These are phyloP conservation scores for Linepithema humile DNA, from an alignment of 1,140 invertebrate genomes.

Conservation along the genomic window DNA sequence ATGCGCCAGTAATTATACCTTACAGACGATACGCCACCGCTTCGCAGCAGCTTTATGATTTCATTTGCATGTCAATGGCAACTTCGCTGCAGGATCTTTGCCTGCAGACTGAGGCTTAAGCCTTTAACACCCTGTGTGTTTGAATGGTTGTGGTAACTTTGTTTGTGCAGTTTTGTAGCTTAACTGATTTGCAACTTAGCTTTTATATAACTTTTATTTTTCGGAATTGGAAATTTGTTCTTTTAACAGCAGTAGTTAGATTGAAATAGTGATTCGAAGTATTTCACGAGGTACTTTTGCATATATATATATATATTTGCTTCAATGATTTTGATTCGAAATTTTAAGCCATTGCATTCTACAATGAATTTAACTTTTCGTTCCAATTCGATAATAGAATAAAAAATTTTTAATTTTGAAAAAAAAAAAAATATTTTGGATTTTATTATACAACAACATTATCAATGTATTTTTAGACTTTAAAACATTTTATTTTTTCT, in stretches of 20 bases:
- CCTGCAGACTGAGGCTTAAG: slow-evolving; percentile 3
- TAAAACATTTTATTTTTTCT: too few species aligned
- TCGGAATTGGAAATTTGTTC: not conserved
- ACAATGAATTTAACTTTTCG: too few species aligned
- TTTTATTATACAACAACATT: too few species aligned
- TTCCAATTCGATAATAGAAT: too few species aligned
- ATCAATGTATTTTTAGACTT: too few species aligned
- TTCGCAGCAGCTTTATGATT: slow-evolving; percentile 56
- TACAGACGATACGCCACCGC: slow-evolving; percentile 53
- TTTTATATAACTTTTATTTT: not conserved
- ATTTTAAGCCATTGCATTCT: too few species aligned
- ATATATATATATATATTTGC: too few species aligned
- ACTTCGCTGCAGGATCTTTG: not conserved
- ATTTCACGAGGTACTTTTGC: not conserved
- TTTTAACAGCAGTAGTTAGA: too few species aligned
- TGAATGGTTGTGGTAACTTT: slow-evolving; percentile 3
- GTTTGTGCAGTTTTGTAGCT: slow-evolving; percentile 18
- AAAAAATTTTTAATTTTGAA: too few species aligned
- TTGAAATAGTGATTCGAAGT: not conserved
- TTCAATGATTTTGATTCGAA: too few species aligned
- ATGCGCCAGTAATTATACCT: slow-evolving; percentile 59
- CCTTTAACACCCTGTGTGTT: slow-evolving; percentile 25
- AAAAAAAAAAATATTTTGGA: too few species aligned
- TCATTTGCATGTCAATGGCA: slow-evolving; percentile 56
- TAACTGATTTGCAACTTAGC: not conserved